Evolutionary conservation across 2,888 invertebrate genomes (phyloP).

Genomic region (Elysia crispata): DNA sequence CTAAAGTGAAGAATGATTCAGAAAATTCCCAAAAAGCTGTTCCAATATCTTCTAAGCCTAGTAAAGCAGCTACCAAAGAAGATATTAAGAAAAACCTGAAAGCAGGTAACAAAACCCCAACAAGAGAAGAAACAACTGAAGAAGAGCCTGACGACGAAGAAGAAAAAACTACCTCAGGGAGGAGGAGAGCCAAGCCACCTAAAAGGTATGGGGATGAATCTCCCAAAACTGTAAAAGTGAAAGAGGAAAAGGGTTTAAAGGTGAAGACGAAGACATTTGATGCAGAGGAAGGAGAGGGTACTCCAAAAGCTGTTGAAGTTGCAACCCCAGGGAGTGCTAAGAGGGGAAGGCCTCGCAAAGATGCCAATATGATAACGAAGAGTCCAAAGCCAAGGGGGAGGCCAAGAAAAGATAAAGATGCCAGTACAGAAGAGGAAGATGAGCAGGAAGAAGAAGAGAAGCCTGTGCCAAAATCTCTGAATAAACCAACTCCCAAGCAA

Average conservation of each 20-base stretch:
- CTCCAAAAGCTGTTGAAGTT: slow-evolving; percentile 3
- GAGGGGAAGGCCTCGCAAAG: slow-evolving; percentile 53
- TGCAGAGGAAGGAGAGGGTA: slow-evolving; percentile 33
- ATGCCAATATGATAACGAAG: slow-evolving; percentile 48
- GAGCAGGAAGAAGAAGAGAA: slow-evolving; percentile 36
- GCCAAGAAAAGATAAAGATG: slow-evolving; percentile 55
- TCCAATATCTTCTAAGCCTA: slow-evolving; percentile 29
- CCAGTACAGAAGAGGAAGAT: slow-evolving; percentile 32
- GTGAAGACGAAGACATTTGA: slow-evolving; percentile 24
- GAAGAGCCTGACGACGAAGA: slow-evolving; percentile 44
- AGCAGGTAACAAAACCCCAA: no score
- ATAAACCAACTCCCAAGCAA: neutral
- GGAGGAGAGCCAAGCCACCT: slow-evolving; percentile 54
- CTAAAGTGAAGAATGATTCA: slow-evolving; percentile 46
- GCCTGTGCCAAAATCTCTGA: slow-evolving; percentile 7
- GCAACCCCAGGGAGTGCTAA: slow-evolving; percentile 20
- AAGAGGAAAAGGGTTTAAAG: slow-evolving; percentile 18
- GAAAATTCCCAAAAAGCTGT: slow-evolving; percentile 41
- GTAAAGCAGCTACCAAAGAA: slow-evolving; percentile 20
- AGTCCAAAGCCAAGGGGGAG: slow-evolving; percentile 53
- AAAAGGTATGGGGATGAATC: slow-evolving; percentile 54
- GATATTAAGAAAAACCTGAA: neutral
- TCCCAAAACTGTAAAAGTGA: neutral
- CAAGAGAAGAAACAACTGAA: slow-evolving; percentile 48
- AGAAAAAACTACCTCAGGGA: slow-evolving; percentile 36